Conservation (phyloP, 2,888 invertebrate species). For the Sceliomorpha sp. region DNA sequence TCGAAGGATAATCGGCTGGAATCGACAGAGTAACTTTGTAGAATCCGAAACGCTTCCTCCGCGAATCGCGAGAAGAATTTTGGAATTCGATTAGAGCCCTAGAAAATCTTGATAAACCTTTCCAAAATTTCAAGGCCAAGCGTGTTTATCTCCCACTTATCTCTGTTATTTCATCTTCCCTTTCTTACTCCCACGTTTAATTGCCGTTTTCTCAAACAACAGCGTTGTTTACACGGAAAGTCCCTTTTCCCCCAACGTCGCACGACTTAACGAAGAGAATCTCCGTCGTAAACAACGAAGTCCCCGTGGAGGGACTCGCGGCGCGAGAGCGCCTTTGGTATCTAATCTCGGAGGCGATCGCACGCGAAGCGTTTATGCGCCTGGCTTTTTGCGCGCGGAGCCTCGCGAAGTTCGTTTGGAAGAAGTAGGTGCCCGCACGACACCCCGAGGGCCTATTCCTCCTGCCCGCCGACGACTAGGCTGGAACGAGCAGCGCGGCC, state of each 20-base stretch:
- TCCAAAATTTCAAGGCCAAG: too few species aligned
- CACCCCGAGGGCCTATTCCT: slow-evolving; percentile 52
- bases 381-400: slow-evolving; percentile 39
- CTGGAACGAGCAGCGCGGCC: slow-evolving; percentile 57
- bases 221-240: slow-evolving; percentile 17
- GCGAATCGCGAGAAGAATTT: too few species aligned
- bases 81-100: too few species aligned
- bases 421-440: slow-evolving; percentile 43
- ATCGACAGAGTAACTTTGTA: background rate
- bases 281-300: slow-evolving; percentile 47
- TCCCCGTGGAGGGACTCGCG: slow-evolving; percentile 24
- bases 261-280: slow-evolving; percentile 28
- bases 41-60: too few species aligned
- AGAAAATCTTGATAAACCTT: too few species aligned
- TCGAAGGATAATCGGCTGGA: slow-evolving; percentile 16
- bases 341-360: slow-evolving; percentile 48
- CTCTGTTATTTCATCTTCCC: too few species aligned
- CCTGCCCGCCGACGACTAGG: slow-evolving; percentile 56
- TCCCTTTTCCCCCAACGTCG: background rate
- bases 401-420: slow-evolving; percentile 28
- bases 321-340: slow-evolving; percentile 17
- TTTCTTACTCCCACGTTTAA: too few species aligned
- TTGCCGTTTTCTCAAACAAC: background rate
- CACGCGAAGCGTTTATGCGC: slow-evolving; percentile 40
- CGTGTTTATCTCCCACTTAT: too few species aligned